Conservation (phyloP, 2,888 invertebrate genomes). For the Lysandra coridon region DNA sequence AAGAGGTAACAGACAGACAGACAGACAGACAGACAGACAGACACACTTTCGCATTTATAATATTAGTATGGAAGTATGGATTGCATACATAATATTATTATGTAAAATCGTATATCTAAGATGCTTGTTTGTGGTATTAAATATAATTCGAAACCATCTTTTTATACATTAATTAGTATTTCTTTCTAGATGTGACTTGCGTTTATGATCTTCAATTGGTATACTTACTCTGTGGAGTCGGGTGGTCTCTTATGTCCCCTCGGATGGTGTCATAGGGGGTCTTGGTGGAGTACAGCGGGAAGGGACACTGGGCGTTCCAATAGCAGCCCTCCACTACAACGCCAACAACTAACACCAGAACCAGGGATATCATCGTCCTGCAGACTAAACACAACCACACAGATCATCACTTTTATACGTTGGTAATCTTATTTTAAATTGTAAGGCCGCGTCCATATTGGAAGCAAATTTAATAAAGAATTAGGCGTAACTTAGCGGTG, state of each 20-base stretch:
- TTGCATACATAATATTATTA: too few relatives aligned
- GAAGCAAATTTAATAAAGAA: too few relatives aligned
- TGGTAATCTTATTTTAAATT: constrained; percentile 10
- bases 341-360: constrained; percentile 34
- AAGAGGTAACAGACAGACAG: too few relatives aligned
- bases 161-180: too few relatives aligned
- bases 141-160: too few relatives aligned
- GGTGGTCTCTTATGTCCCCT: constrained; percentile 63
- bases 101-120: too few relatives aligned
- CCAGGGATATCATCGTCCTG: background rate
- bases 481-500: too few relatives aligned
- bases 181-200: too few relatives aligned
- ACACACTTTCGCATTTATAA: too few relatives aligned
- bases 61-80: too few relatives aligned
- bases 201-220: background rate
- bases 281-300: constrained; percentile 56
- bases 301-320: constrained; percentile 57
- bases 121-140: too few relatives aligned
- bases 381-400: background rate
- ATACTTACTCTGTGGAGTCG: constrained; percentile 56
- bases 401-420: constrained; percentile 19
- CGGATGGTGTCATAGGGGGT: constrained; percentile 64
- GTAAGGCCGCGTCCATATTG: background rate
- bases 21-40: too few relatives aligned
- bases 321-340: constrained; percentile 51